Evolutionary conservation across 2,113 vertebrate species (phyloP).

Genomic region (Strix uralensis): DNA sequence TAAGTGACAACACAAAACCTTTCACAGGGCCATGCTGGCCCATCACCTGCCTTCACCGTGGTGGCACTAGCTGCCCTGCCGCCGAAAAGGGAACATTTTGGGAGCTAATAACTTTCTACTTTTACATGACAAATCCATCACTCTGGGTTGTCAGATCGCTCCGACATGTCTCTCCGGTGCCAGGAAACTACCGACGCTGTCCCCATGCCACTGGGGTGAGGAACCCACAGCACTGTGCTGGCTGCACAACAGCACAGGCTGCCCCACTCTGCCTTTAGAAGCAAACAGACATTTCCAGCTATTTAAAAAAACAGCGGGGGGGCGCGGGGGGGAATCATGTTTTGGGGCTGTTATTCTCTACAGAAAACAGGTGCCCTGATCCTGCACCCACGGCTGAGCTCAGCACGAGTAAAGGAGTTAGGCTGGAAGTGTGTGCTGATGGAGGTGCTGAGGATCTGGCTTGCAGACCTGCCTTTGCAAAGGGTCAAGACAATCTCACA

Average conservation of each 20-base stretch:
- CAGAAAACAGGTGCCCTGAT: background rate
- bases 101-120: background rate
- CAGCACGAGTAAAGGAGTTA: background rate
- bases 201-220: background rate
- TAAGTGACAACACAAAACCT: background rate
- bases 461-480: background rate
- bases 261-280: background rate
- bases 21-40: background rate
- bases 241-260: background rate
- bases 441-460: background rate
- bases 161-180: accelerated
- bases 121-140: conserved; percentile 7
- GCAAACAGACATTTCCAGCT: background rate
- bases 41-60: background rate
- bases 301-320: background rate
- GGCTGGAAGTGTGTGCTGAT: background rate
- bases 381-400: background rate
- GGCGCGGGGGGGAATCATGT: background rate
- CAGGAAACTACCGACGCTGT: background rate
- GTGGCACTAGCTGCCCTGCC: background rate
- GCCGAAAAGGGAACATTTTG: background rate
- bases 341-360: background rate
- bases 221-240: accelerated
- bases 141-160: background rate
- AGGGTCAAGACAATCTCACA: conserved; percentile 26